Base-by-base conservation (phyloP, 2,797 vertebrate genomes). In the Trachurus trachurus region DNA sequence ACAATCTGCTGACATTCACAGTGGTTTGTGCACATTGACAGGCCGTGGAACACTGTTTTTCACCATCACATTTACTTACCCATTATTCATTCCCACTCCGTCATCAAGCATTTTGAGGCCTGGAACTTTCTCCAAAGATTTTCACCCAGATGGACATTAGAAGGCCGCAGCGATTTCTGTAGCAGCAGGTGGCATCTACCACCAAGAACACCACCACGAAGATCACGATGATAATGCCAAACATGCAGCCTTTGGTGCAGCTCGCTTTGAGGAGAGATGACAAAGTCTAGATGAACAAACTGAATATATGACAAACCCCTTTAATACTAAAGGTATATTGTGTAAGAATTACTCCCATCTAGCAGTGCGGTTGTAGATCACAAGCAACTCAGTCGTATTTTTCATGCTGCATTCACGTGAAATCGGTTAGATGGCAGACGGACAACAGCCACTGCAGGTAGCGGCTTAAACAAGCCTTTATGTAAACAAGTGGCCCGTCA, bases 181-280 rank as follows among this genome's bases (percentile, higher is more conserved):
- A 96, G 87, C 95, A 97, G 82, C 96, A 97, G 64, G 92, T 94
- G 61, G 90, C 93, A 34, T 97, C 96, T 1, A 96, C 93, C 1
- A 85, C 90, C 11, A 96, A 53, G 79, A 96, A 89, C 12, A 96
- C 79, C 79, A 95, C 26, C 81, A 96, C 65, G 76, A 97, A 94
- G 76, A 96, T 91, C 61, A 95, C 22, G 75, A 97, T 90, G 39
- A 97, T 91, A 1, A 97, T 94, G 49, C 91, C 94, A 9, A 92
- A 88, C 57, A 96, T 88, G 1, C 71, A 89, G 29, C 94, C 96
- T 84, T 94, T 96, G 37, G 95, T 95, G 15, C 63, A 87, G 54
- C 11, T 87, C 45, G 15, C 73, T 89, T 71, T 77, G 53, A 21
- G 21, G 9, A 61, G 21, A 66, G 19, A 72, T n/a, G 8, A 40